Percentiles rank a stretch among this genome's conserved stretches.
Conservation (phyloP, 2,888 invertebrate species). For the Elysia crispata region DNA sequence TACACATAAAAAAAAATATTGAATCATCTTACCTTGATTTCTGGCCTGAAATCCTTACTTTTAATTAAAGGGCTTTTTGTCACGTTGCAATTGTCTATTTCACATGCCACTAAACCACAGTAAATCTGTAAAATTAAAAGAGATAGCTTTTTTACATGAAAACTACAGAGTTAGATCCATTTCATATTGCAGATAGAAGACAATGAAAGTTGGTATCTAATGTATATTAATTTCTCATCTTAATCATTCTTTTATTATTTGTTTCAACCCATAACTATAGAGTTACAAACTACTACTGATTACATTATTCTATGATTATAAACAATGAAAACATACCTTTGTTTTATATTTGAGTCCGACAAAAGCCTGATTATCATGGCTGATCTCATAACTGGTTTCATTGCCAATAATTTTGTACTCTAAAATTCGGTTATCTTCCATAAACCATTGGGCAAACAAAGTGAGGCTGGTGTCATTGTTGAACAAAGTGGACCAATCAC, state of each 20-base stretch:
- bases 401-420: conserved; percentile 39
- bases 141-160: too few species aligned
- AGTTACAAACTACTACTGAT: too few species aligned
- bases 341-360: conserved; percentile 9
- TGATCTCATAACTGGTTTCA: conserved; percentile 44
- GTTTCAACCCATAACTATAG: too few species aligned
- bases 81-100: conserved; percentile 51
- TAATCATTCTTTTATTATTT: too few species aligned
- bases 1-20: too few species aligned
- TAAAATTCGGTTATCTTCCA: conserved; percentile 41
- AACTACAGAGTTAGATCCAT: too few species aligned
- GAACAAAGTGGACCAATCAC: conserved; percentile 53
- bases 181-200: too few species aligned
- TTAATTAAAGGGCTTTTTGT: conserved; percentile 55
- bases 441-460: conserved; percentile 50
- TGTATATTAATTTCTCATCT: too few species aligned
- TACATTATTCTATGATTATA: background rate
- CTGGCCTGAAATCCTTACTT: conserved; percentile 56
- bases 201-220: too few species aligned
- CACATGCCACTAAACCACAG: conserved; percentile 60
- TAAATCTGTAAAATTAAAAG: conserved; percentile 51
- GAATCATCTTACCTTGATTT: conserved; percentile 63
- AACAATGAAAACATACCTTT: conserved; percentile 23
- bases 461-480: conserved; percentile 44
- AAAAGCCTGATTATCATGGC: conserved; percentile 10